A percentile compares a stretch with the other conserved stretches of the same genome.
Conservation (phyloP, 2,888 invertebrate genomes). For the Drosophila picticornis region DNA sequence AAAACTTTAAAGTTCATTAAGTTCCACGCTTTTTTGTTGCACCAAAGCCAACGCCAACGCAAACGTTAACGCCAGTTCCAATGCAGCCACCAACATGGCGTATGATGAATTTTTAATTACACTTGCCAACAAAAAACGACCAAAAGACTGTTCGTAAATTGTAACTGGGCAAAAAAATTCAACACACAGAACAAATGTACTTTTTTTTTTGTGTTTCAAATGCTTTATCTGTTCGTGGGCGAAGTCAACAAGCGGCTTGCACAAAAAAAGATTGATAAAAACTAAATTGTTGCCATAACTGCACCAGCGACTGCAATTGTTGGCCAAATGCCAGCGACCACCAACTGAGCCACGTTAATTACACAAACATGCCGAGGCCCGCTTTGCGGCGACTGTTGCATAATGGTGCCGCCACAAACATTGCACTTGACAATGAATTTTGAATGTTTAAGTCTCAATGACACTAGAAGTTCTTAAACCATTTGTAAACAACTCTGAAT, state of each 20-base stretch:
- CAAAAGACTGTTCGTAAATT: constrained; percentile 53
- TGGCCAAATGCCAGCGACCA: constrained; percentile 57
- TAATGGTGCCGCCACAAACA: constrained; percentile 13
- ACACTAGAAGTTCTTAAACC: constrained; percentile 22
- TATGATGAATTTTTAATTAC: constrained; percentile 80
- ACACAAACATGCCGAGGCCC: constrained; percentile 36
- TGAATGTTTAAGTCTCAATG: constrained; percentile 21
- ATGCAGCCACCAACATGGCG: constrained; percentile 60
- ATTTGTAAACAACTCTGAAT: not conserved
- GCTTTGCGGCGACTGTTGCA: constrained; percentile 1
- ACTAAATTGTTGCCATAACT: constrained; percentile 45
- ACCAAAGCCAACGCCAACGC: constrained; percentile 13
- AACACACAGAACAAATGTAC: constrained; percentile 42
- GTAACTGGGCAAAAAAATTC: constrained; percentile 33
- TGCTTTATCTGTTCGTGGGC: constrained; percentile 39
- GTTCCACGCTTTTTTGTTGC: constrained; percentile 46
- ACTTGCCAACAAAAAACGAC: constrained; percentile 35
- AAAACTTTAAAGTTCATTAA: constrained; percentile 72
- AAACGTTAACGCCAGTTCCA: constrained; percentile 34
- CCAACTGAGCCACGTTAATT: constrained; percentile 63
- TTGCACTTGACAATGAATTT: constrained; percentile 56
- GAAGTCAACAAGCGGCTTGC: constrained; percentile 18
- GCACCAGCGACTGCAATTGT: constrained; percentile 50
- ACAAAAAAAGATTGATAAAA: constrained; percentile 25
- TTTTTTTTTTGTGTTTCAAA: constrained; percentile 19